A percentile compares a stretch with the other conserved stretches of the same genome.
phyloP scores from a whole-genome alignment of 2,113 vertebrate genomes.

The Piaya cayana region DNA sequence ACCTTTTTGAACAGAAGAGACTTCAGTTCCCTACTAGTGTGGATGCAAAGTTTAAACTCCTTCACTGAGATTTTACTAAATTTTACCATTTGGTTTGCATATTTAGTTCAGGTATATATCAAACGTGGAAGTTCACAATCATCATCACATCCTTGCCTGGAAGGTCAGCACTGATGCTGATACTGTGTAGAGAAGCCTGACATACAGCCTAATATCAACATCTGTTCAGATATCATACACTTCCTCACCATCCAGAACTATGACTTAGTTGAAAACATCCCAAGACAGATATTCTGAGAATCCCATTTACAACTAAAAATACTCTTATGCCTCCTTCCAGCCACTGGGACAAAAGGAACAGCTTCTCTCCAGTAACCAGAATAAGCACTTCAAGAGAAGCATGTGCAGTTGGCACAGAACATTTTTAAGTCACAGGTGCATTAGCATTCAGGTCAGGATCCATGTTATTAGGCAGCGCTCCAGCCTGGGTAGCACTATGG shows the following conservation, averaged over 20 bases:
- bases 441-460: conserved; percentile 48
- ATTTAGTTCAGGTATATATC: neutral
- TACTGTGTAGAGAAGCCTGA: neutral
- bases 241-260: neutral
- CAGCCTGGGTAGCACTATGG: neutral
- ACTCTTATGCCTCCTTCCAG: neutral
- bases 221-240: neutral
- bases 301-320: neutral
- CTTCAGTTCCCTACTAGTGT: neutral
- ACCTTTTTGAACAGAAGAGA: neutral
- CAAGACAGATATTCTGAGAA: neutral
- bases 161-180: neutral
- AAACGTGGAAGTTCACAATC: neutral
- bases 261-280: neutral
- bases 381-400: neutral
- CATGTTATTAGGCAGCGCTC: conserved; percentile 24
- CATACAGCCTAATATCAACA: neutral
- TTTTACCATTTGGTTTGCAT: neutral
- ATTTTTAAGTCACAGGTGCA: neutral
- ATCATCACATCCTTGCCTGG: neutral
- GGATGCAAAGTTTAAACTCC: neutral
- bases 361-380: neutral
- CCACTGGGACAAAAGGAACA: neutral
- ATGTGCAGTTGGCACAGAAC: neutral
- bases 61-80: neutral